Evolutionary conservation across 2,113 vertebrate species (phyloP), one percentile per base, ranked within the genome.

Genomic region (Dascyllus trimaculatus): DNA sequence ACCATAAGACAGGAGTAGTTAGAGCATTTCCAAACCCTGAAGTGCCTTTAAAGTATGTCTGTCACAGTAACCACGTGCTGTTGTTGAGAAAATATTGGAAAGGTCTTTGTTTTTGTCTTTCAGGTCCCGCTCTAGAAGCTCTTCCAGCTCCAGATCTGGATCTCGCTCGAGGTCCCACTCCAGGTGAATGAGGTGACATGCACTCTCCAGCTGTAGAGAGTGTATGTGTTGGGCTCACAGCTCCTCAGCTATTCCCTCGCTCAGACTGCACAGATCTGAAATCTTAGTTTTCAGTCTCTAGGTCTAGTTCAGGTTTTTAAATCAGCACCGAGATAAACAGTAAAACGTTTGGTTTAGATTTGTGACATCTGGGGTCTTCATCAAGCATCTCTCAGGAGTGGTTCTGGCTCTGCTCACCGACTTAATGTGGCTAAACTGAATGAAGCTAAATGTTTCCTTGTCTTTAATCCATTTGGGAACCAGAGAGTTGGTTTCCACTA

Each of bases 101-200:
- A 92, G 80, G 72, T 59, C 7, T 88, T 77, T 87, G 85, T 89
- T 84, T 89, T 86, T 95, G 84, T 91, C 65, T 99, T 98, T 93
- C 97, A 99, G 98, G 95, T 99, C 98, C 95, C 95, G 94, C 75
- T 97, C 97, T 95, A 95, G 98, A 95, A 98, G 96, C 88, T 98
- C 97, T 85, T 98, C 98, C 93, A 97, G 96, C 85, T 99, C 98
- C 96, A 96, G 97, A 89, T 99, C 97, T 92, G 96, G 97, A 85
- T 97, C 97, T 93, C 95, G 94, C 88, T 99, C 98, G 81, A 98
- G 97, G 97, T 99, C 98, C 92, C 97, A 96, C 96, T 99, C 98
- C 96, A 99, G 98, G 98, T 99, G 98, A 99, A 99, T 99, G 96
- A 97, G 97, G 97, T 99, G 95, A 95, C 96, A 94, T 95, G 93